These are phyloP conservation scores for Nemoura dubitans DNA, from an alignment of 2,888 invertebrate species.

Conservation along the genomic window DNA sequence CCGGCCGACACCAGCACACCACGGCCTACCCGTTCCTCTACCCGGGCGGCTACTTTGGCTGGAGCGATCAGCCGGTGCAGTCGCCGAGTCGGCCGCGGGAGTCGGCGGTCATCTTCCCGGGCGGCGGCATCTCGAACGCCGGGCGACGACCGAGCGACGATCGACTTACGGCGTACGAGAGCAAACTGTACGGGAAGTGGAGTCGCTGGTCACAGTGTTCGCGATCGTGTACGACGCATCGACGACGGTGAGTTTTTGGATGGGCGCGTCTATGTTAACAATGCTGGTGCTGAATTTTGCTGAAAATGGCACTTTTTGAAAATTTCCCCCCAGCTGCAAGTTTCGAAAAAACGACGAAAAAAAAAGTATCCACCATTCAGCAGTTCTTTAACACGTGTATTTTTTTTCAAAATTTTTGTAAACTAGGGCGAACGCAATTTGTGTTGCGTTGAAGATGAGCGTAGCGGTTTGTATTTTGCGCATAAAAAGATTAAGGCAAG, in stretches of 20 bases:
- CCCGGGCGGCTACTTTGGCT: background rate
- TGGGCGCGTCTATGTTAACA: slow-evolving; percentile 46
- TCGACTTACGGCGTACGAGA: background rate
- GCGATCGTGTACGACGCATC: slow-evolving; percentile 78
- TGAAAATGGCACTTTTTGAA: too few species aligned
- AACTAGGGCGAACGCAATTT: too few species aligned
- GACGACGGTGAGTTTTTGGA: slow-evolving; percentile 69
- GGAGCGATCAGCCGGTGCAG: background rate
- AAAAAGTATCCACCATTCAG: too few species aligned
- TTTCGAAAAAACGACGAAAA: too few species aligned
- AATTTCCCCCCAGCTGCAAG: too few species aligned
- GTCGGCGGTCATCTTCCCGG: slow-evolving; percentile 15
- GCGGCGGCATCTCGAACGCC: background rate
- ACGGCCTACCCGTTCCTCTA: background rate
- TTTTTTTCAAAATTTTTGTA: too few species aligned
- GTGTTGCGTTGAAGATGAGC: too few species aligned
- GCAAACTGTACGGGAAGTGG: slow-evolving; percentile 74
- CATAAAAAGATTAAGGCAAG: too few species aligned
- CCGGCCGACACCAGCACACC: background rate
- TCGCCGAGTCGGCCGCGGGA: background rate
- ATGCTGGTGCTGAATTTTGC: too few species aligned
- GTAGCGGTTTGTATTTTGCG: too few species aligned
- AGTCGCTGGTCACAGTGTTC: slow-evolving; percentile 85
- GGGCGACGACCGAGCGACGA: background rate
- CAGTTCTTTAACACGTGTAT: too few species aligned